Percentiles rank a stretch among this genome's conserved stretches.
Evolutionary conservation across 2,113 vertebrate species (phyloP).

Genomic region (Camarhynchus parvulus): DNA sequence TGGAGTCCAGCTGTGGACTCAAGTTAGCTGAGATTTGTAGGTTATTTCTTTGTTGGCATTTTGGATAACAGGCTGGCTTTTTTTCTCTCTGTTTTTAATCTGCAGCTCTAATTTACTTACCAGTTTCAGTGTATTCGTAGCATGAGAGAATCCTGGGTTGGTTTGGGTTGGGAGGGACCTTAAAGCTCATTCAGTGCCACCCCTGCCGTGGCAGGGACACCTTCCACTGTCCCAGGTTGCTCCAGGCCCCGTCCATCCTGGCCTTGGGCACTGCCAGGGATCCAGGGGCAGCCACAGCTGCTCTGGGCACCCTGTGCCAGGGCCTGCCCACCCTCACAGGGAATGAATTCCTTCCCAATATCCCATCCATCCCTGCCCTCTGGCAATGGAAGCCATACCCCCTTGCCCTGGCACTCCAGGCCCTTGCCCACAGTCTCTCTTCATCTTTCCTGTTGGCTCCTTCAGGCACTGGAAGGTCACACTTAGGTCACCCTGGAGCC

Average conservation of each 20-base stretch:
- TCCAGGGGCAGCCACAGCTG: neutral
- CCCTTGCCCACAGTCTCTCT: neutral
- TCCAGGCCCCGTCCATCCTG: neutral
- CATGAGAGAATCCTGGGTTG: neutral
- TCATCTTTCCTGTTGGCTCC: neutral
- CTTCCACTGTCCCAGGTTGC: rapidly evolving
- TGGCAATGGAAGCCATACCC: neutral
- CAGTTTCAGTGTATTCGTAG: neutral
- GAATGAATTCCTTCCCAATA: rapidly evolving
- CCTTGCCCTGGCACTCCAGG: neutral
- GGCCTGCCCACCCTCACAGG: rapidly evolving
- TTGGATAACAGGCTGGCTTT: neutral
- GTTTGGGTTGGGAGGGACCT: neutral
- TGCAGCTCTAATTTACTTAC: neutral
- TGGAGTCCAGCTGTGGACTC: neutral
- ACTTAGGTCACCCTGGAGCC: neutral
- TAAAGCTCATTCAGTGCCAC: neutral
- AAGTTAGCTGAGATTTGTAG: neutral
- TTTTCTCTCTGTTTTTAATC: neutral
- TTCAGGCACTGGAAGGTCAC: neutral
- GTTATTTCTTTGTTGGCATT: neutral
- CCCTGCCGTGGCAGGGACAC: neutral
- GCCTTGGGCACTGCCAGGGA: neutral
- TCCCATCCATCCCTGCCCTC: rapidly evolving
- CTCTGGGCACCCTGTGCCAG: neutral